Evolutionary conservation across 2,797 vertebrate species (phyloP).

Genomic region (Chloroceryle inda): DNA sequence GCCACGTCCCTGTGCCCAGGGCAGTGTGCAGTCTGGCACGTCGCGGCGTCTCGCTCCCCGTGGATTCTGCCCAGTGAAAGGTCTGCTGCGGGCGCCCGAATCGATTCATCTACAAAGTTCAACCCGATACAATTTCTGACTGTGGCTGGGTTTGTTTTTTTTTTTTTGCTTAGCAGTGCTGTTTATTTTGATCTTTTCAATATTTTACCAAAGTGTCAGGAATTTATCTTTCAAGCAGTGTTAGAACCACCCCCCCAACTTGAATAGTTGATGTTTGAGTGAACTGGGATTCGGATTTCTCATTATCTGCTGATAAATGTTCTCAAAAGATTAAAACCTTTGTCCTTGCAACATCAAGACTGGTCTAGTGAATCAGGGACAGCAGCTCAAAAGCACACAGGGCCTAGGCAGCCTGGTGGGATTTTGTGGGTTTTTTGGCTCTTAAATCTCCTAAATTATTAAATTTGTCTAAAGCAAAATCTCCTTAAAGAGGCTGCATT

Average conservation of each 20-base stretch:
- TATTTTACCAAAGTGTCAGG: too few species aligned
- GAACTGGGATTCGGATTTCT: constrained; percentile 44
- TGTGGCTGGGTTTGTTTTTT: neutral
- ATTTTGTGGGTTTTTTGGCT: neutral
- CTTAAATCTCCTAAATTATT: constrained; percentile 62
- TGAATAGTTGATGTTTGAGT: neutral
- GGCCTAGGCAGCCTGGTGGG: neutral
- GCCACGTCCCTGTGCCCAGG: neutral
- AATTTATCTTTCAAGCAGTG: too few species aligned
- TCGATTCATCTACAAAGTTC: neutral
- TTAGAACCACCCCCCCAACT: neutral
- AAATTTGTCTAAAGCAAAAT: constrained; percentile 5
- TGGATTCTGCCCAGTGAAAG: neutral
- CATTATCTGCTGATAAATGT: constrained; percentile 31
- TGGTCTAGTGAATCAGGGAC: neutral
- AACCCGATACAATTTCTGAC: neutral
- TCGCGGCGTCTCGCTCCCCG: neutral
- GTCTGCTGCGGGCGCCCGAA: neutral
- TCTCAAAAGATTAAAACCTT: constrained; percentile 29
- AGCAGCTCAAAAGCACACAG: constrained; percentile 20
- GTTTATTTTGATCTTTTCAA: neutral
- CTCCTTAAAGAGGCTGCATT: constrained; percentile 41
- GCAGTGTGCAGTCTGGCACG: neutral
- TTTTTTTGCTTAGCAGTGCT: neutral
- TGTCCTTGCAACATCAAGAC: constrained; percentile 19